Evolutionary conservation across 2,888 invertebrate genomes (phyloP).

Genomic region (Anthrax anthrax): DNA sequence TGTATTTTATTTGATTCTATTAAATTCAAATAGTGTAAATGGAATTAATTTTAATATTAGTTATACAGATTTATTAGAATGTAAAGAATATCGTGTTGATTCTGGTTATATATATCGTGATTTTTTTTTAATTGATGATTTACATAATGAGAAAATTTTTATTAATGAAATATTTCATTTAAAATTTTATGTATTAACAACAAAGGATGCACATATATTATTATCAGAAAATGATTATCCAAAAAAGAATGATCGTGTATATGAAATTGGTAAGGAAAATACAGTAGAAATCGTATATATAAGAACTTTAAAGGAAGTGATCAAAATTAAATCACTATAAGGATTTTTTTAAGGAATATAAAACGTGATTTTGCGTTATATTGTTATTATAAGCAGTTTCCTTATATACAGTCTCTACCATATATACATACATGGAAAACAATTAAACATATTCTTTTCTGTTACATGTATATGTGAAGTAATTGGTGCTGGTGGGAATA

Average conservation of each 20-base stretch:
- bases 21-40: no score
- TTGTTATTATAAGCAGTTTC: no score
- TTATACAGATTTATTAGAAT: slow-evolving; percentile 27
- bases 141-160: slow-evolving; percentile 24
- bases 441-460: background rate
- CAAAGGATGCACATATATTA: slow-evolving; percentile 55
- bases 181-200: slow-evolving; percentile 50
- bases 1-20: no score
- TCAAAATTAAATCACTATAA: no score
- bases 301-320: no score
- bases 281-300: background rate
- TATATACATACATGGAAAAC: no score
- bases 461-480: slow-evolving; percentile 22
- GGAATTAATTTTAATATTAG: slow-evolving; percentile 23
- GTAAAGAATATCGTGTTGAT: slow-evolving; percentile 41
- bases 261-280: slow-evolving; percentile 43
- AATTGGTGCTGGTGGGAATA: slow-evolving; percentile 56
- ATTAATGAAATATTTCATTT: slow-evolving; percentile 36
- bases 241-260: slow-evolving; percentile 40
- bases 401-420: no score
- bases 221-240: slow-evolving; percentile 41
- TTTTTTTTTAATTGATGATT: slow-evolving; percentile 38
- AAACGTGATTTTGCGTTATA: no score
- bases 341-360: no score
- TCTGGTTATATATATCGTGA: slow-evolving; percentile 44